Conservation (phyloP, 2,113 vertebrate genomes). For the Mola mola region DNA sequence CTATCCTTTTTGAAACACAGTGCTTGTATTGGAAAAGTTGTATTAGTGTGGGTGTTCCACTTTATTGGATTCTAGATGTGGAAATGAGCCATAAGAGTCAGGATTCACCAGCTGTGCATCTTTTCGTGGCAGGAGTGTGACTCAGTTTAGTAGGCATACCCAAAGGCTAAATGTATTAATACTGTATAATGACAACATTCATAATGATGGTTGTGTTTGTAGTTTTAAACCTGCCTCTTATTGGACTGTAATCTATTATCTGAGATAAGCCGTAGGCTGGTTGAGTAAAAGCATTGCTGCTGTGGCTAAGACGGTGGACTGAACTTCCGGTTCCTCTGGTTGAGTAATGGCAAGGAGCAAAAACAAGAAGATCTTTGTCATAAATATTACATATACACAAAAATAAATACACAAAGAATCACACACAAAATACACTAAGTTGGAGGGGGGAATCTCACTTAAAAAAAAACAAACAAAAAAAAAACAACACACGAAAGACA, state of each 20-base stretch:
- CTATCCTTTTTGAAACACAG: background rate
- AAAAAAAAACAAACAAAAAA: background rate
- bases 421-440: too few relatives aligned
- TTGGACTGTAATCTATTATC: slow-evolving; percentile 46
- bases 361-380: slow-evolving; percentile 41
- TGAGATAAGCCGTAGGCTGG: slow-evolving; percentile 68
- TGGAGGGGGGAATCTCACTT: background rate
- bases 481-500: background rate
- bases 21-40: background rate
- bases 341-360: slow-evolving; percentile 81
- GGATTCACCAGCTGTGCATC: slow-evolving; percentile 5
- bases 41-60: background rate
- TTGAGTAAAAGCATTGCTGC: slow-evolving; percentile 71
- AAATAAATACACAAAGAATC: too few relatives aligned
- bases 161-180: background rate
- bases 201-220: slow-evolving; percentile 2
- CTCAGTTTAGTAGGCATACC: slow-evolving; percentile 13
- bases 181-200: background rate
- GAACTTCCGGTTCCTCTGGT: slow-evolving; percentile 73
- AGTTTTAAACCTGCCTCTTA: slow-evolving; percentile 77
- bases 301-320: slow-evolving; percentile 67
- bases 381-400: background rate
- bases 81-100: background rate
- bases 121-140: background rate
- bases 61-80: slow-evolving; percentile 1